Evolutionary conservation across 2,888 invertebrate genomes (phyloP).

Genomic region (Luffia ferchaultella): DNA sequence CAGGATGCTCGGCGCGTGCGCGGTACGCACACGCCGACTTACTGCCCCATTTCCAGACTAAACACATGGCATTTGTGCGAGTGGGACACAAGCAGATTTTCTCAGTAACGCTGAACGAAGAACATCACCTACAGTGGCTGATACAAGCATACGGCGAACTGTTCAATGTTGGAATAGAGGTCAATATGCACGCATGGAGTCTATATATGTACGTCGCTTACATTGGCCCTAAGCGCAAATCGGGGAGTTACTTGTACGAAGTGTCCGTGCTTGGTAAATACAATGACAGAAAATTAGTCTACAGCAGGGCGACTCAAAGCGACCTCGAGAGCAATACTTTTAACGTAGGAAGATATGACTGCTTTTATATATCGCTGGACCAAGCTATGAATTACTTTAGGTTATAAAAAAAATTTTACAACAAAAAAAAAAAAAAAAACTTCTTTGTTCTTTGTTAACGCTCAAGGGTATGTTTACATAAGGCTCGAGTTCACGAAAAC

Average conservation of each 20-base stretch:
- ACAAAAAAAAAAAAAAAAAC: too few relatives aligned
- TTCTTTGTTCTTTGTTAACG: too few relatives aligned
- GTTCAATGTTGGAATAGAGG: conserved; percentile 44
- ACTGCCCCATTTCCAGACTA: conserved; percentile 23
- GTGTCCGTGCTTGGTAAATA: conserved; percentile 38
- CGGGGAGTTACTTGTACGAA: conserved; percentile 22
- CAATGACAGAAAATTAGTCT: conserved; percentile 33
- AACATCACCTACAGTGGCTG: conserved; percentile 43
- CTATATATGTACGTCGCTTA: conserved; percentile 42
- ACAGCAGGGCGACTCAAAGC: conserved; percentile 43
- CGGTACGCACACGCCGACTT: conserved; percentile 8
- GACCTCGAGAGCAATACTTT: conserved; percentile 42
- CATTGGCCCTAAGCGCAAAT: conserved; percentile 47
- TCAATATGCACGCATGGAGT: conserved; percentile 41
- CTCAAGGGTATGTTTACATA: too few relatives aligned
- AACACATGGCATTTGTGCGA: conserved; percentile 37
- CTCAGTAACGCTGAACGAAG: conserved; percentile 37
- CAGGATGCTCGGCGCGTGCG: conserved; percentile 27
- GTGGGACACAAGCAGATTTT: conserved; percentile 35
- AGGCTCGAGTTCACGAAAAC: too few relatives aligned
- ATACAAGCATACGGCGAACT: conserved; percentile 35
- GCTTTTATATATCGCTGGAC: conserved; percentile 47
- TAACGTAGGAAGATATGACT: conserved; percentile 41
- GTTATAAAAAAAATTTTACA: conserved; percentile 34
- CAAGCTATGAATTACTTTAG: conserved; percentile 47